Evolutionary conservation across 2,888 invertebrate species (phyloP).

Genomic region (Meiosimyza platycephala): DNA sequence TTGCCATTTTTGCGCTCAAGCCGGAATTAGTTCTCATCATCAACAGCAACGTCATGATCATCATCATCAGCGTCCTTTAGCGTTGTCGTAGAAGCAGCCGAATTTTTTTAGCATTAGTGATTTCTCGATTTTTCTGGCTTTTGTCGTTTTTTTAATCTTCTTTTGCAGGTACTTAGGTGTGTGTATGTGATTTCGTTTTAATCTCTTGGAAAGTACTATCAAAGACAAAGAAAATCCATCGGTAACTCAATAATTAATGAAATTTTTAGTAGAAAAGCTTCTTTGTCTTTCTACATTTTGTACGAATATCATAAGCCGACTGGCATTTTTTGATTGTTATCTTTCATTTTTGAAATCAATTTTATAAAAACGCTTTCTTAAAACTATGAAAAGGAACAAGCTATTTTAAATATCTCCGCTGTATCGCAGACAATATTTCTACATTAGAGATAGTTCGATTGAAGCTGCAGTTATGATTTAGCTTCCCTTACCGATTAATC

Average conservation of each 20-base stretch:
- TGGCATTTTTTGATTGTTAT: too few relatives aligned
- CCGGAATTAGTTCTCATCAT: constrained; percentile 42
- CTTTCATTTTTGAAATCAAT: too few relatives aligned
- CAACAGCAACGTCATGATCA: constrained; percentile 29
- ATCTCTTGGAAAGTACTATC: background rate
- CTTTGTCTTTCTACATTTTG: too few relatives aligned
- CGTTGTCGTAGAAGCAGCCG: constrained; percentile 11
- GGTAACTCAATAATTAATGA: constrained; percentile 2
- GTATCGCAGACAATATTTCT: too few relatives aligned
- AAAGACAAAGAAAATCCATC: background rate
- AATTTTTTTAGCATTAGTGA: constrained; percentile 17
- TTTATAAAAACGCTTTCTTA: too few relatives aligned
- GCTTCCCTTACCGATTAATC: too few relatives aligned
- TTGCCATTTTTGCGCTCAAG: constrained; percentile 36
- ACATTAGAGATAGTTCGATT: too few relatives aligned
- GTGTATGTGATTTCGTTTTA: background rate
- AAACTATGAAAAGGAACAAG: too few relatives aligned
- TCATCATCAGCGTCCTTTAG: constrained; percentile 26
- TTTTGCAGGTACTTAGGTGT: background rate
- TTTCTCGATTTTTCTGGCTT: constrained; percentile 2
- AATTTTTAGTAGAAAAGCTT: background rate
- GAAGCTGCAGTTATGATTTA: too few relatives aligned
- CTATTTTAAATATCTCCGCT: too few relatives aligned
- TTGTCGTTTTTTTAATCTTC: constrained; percentile 1
- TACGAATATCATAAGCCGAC: too few relatives aligned